Base-by-base conservation (phyloP, 2,797 vertebrate genomes). In the Leuciscus waleckii region DNA sequence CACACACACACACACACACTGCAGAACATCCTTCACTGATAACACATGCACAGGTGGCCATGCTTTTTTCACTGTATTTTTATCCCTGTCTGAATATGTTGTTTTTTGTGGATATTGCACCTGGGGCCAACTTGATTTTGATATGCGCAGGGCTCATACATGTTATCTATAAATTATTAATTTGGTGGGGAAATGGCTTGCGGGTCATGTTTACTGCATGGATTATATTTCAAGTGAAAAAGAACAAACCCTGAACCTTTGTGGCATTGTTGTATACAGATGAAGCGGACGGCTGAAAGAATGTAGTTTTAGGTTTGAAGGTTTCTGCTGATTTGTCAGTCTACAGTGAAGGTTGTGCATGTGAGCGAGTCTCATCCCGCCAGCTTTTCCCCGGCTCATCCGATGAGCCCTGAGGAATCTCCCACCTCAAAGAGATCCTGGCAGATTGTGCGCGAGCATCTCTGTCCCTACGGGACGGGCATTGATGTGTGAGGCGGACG, bases 401-500 rank as follows among this genome's bases (percentile, higher is more conserved):
- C 56, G 86, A 69, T 87, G 80, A 85, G 81, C 85, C 69, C 43
- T 3, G 54, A 56, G 58, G 82, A 85, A 43, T 61, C 84, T 84
- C 9, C 32, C 77, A 73, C 77, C 71, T 83, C 71, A 85, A 76
- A 83, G 71, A 84, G 49, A 86, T 76, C 61, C 23, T 54, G 23
- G 46, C 82, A 83, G 73, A 83, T 83, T 39, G 65, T 39, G 68
- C 4, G 11, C 49, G 61, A 78, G 76, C 77, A 71, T 79, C 71
- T 32, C 67, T 37, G 46, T 75, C 61, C 81, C 81, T 56, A 5
- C 2, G 86, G 84, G 78, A 68, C 81, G 26, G 49, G 49, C 87
- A 78, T 86, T 85, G 81, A 86, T 86, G 86, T 77, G 71, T 41
- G 39, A 87, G 81, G 81, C 71, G 81, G 73, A 68, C 75, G 79